phyloP scores from a whole-genome alignment of 2,888 invertebrate genomes.

The Tetragonula carbonaria region DNA sequence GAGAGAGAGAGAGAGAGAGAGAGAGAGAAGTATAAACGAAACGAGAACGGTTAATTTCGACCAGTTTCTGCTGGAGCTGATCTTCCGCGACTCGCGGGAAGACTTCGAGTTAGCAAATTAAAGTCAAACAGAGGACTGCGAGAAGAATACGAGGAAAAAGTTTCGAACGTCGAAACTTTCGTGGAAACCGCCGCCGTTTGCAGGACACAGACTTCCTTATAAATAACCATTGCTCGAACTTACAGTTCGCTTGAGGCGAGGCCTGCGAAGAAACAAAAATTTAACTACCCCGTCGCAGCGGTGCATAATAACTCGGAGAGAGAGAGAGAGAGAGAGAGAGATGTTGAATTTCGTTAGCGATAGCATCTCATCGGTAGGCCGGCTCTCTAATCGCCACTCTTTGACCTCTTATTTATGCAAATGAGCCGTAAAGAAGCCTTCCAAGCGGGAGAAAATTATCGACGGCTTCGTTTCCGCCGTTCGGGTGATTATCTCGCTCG shows the following conservation, averaged over 20 bases:
- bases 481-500: conserved; percentile 34
- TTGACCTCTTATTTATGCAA: conserved; percentile 57
- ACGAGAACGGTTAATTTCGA: background rate
- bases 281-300: background rate
- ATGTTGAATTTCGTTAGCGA: conserved; percentile 46
- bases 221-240: conserved; percentile 29
- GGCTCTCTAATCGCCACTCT: conserved; percentile 51
- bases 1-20: no score
- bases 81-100: background rate
- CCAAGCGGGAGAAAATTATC: conserved; percentile 50
- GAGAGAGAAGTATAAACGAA: background rate
- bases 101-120: background rate
- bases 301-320: conserved; percentile 24
- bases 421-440: conserved; percentile 46
- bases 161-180: background rate
- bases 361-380: conserved; percentile 13
- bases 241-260: conserved; percentile 15
- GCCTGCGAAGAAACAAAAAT: conserved; percentile 31
- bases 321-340: background rate
- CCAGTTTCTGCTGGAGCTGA: no score
- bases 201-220: conserved; percentile 9
- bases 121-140: background rate
- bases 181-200: background rate
- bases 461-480: conserved; percentile 39
- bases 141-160: background rate